Base-by-base conservation (phyloP, 30 jellyfish, hydroid and myxozoan genomes). In the Mastigias papua region DNA sequence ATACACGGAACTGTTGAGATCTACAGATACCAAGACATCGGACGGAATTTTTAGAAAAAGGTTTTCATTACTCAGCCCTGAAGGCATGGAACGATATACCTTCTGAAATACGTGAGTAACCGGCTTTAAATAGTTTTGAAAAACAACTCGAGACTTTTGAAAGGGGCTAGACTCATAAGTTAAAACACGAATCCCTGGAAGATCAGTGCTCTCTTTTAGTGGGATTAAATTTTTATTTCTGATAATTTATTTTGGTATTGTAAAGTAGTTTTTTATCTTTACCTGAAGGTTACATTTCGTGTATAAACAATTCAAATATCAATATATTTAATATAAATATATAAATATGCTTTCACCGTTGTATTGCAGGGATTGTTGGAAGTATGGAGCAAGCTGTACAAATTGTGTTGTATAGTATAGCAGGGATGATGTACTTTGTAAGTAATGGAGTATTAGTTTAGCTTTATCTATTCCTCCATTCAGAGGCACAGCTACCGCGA, bases 341-440 rank as follows among this genome's bases (percentile, higher is more conserved):
- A n/a, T n/a, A n/a, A n/a, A n/a, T n/a, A 54, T 54, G 3, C 25
- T 25, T 11, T 10, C 7, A 3, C 25, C 17, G 20, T 21, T 21
- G 27, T 54, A 11, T 63, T 54, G 11, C 35, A 84, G 93, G 93
- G 20, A 70, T 70, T 29, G 35, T 84, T 51, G 86, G 86, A 16
- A 57, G 73, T 13, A 16, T 75, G 30, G 93, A 84, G 61, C 93
- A 69, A 27, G 93, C 93, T 7, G 49, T 76, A 10, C 86, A 69
- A 58, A 57, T 84, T 58, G 63, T 84, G 5, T 60, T 73, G 21
- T 69, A 0, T 37, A n/a, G 71, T 70, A 7, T 84, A 0, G 72
- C 73, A 37, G 93, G 77, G n/a, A 33, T 70, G 27, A 33, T 84
- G 7, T 84, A 48, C 29, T 84, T 84, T 54, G 93, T 84, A 62